Conservation (phyloP, 2,888 invertebrate genomes). For the Dioctria linearis region DNA sequence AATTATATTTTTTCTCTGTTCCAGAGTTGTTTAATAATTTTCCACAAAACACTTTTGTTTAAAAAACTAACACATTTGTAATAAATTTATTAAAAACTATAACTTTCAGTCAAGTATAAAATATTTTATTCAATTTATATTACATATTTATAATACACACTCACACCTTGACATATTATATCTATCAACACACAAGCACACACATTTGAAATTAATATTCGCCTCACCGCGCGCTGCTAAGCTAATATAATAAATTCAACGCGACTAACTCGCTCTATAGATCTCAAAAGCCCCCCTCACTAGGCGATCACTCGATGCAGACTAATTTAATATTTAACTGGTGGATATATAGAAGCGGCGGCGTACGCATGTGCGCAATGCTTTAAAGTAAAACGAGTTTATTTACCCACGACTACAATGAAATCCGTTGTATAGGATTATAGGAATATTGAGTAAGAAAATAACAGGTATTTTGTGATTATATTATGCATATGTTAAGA, state of each 20-base stretch:
- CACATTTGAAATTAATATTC: constrained; percentile 23
- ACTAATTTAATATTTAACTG: constrained; percentile 24
- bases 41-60: not conserved
- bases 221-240: constrained; percentile 11
- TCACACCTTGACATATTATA: constrained; percentile 1
- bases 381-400: constrained; percentile 28
- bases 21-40: not conserved
- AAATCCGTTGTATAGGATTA: not conserved
- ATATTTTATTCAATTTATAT: constrained; percentile 11
- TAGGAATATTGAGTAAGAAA: not conserved
- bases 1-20: not conserved
- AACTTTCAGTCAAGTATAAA: not conserved
- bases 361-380: constrained; percentile 30
- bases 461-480: not conserved
- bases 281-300: not conserved
- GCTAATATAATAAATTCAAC: constrained; percentile 1
- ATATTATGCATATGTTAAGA: not conserved
- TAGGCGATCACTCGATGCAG: constrained; percentile 10
- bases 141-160: constrained; percentile 23
- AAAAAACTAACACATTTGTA: constrained; percentile 9
- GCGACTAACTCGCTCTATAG: not conserved
- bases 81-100: constrained; percentile 19
- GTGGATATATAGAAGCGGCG: constrained; percentile 13
- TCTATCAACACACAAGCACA: constrained; percentile 1
- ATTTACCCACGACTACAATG: not conserved